phyloP scores from a whole-genome alignment of 1,140 invertebrate species.

The Megalonaias nervosa region DNA sequence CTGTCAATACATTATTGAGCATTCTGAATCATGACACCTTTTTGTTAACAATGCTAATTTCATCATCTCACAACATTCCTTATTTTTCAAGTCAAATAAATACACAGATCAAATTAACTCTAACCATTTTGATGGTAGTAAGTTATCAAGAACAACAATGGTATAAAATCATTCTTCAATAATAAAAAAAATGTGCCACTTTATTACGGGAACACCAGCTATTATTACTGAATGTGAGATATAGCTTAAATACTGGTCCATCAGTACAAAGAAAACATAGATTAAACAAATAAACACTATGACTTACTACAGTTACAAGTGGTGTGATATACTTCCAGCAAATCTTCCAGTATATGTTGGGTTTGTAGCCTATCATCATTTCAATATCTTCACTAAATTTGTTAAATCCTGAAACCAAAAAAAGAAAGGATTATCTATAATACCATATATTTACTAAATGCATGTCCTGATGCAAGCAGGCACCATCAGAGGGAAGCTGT shows the following conservation, averaged over 20 bases:
- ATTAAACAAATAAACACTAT: constrained; percentile 11
- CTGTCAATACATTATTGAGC: too few species aligned
- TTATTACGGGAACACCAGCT: neutral
- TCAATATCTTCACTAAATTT: constrained; percentile 78
- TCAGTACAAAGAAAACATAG: neutral
- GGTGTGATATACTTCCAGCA: constrained; percentile 79
- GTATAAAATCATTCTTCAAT: too few species aligned
- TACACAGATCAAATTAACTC: too few species aligned
- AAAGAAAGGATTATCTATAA: neutral
- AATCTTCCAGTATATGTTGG: constrained; percentile 77
- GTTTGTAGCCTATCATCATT: constrained; percentile 78
- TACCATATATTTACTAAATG: neutral
- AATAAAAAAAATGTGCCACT: neutral
- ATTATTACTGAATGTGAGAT: neutral
- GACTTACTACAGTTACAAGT: constrained; percentile 76
- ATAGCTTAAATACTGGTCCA: constrained; percentile 16
- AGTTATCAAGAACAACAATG: too few species aligned
- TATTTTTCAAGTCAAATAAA: too few species aligned
- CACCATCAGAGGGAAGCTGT: neutral
- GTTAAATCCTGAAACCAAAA: constrained; percentile 65
- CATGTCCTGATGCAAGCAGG: neutral
- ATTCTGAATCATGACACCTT: too few species aligned
- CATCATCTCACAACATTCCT: too few species aligned
- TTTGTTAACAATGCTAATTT: too few species aligned
- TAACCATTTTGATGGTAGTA: too few species aligned